These are phyloP conservation scores for Lepisosteus osseus DNA, from an alignment of 2,113 vertebrate species.

Conservation along the genomic window DNA sequence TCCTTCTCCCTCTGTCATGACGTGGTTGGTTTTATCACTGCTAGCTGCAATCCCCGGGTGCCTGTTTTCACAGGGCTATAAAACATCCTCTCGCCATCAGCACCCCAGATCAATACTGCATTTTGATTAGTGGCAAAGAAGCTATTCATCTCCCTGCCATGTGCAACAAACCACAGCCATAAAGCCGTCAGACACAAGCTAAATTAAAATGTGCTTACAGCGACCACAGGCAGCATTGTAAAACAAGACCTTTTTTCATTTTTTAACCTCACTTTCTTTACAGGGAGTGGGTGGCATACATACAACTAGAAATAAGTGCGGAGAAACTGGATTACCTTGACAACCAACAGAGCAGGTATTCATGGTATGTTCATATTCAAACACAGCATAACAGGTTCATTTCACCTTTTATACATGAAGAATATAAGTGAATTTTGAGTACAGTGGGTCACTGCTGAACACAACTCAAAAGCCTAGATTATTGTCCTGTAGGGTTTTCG, in stretches of 20 bases:
- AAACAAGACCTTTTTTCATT: background rate
- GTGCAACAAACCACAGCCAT: background rate
- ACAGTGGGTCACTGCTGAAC: background rate
- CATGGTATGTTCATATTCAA: too few relatives aligned
- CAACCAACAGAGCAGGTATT: too few relatives aligned
- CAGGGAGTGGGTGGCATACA: too few relatives aligned
- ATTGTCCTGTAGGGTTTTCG: too few relatives aligned
- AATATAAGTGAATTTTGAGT: too few relatives aligned
- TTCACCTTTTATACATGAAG: too few relatives aligned
- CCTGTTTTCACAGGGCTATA: slow-evolving; percentile 17
- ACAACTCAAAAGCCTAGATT: background rate
- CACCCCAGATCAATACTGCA: slow-evolving; percentile 28
- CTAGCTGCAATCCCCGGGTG: too few relatives aligned
- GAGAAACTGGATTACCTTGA: too few relatives aligned
- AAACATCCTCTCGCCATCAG: slow-evolving; percentile 36
- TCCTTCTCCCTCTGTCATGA: background rate
- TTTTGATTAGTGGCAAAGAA: background rate
- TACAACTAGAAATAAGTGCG: too few relatives aligned
- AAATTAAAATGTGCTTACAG: slow-evolving; percentile 4
- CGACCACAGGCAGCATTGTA: background rate
- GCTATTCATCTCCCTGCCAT: background rate
- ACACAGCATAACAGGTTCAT: too few relatives aligned
- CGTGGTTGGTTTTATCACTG: background rate
- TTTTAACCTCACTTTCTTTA: too few relatives aligned
- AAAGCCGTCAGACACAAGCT: background rate